These are phyloP conservation scores for Characodon lateralis DNA, from an alignment of 2,797 vertebrate species.

Conservation along the genomic window DNA sequence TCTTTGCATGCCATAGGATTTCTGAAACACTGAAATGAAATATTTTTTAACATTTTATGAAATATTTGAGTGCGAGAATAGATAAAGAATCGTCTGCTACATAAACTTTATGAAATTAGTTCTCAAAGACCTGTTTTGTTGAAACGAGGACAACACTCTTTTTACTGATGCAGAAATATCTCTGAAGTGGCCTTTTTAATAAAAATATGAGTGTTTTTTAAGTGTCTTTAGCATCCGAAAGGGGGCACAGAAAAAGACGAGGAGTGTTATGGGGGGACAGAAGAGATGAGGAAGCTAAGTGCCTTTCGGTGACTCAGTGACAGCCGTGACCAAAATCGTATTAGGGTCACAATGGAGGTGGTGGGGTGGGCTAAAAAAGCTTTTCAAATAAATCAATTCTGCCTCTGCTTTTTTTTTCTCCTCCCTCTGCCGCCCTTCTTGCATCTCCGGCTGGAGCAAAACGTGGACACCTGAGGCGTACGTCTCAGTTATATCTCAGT, in stretches of 20 bases:
- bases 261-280: neutral
- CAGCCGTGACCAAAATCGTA: constrained; percentile 73
- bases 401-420: constrained; percentile 25
- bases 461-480: neutral
- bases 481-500: constrained; percentile 13
- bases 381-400: constrained; percentile 77
- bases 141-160: neutral
- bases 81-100: neutral
- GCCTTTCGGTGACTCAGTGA: constrained; percentile 71
- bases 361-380: constrained; percentile 61
- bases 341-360: constrained; percentile 73
- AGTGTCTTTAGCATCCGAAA: constrained; percentile 16
- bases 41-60: constrained; percentile 14
- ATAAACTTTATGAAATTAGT: neutral
- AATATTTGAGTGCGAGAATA: constrained; percentile 6
- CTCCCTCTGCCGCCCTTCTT: neutral
- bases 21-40: constrained; percentile 7
- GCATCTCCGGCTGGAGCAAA: neutral
- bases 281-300: constrained; percentile 61
- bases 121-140: constrained; percentile 7
- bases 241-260: neutral
- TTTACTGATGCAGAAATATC: constrained; percentile 1
- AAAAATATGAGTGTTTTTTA: neutral
- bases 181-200: neutral
- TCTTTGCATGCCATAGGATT: neutral